phyloP scores from a whole-genome alignment of 1,140 invertebrate genomes.

The Pseudomyrmex pallidus region DNA sequence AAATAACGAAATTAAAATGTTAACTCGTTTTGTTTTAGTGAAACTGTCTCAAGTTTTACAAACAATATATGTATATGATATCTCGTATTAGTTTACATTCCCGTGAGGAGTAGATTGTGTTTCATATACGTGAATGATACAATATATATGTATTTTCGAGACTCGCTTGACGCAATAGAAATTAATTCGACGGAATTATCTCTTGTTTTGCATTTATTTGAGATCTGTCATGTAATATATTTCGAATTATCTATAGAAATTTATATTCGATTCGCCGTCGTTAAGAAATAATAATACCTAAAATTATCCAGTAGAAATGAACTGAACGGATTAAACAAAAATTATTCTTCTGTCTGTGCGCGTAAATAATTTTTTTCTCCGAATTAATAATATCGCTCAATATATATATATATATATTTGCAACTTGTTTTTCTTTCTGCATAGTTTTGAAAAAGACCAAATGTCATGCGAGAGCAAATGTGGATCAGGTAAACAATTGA shows the following conservation, averaged over 20 bases:
- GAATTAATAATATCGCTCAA: too few species aligned
- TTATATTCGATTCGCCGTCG: too few species aligned
- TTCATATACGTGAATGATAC: too few species aligned
- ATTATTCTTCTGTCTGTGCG: background rate
- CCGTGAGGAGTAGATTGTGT: too few species aligned
- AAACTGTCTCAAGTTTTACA: too few species aligned
- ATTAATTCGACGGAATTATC: background rate
- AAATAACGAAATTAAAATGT: background rate
- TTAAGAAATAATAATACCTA: too few species aligned
- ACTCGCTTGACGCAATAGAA: slow-evolving; percentile 1
- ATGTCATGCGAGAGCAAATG: slow-evolving; percentile 20
- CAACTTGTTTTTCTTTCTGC: background rate
- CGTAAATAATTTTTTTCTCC: too few species aligned
- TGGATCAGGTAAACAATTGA: slow-evolving; percentile 41
- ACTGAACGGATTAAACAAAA: slow-evolving; percentile 1
- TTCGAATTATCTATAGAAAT: too few species aligned
- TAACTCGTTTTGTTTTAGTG: background rate
- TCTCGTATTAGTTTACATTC: background rate
- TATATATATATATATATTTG: too few species aligned
- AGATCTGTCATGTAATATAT: too few species aligned
- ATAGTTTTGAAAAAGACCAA: slow-evolving; percentile 19
- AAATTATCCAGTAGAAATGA: background rate
- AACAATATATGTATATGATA: slow-evolving; percentile 4
- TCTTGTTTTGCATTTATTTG: background rate
- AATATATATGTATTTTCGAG: background rate